phyloP scores from a whole-genome alignment of 1,140 invertebrate species.

The Drosophila gunungcola region DNA sequence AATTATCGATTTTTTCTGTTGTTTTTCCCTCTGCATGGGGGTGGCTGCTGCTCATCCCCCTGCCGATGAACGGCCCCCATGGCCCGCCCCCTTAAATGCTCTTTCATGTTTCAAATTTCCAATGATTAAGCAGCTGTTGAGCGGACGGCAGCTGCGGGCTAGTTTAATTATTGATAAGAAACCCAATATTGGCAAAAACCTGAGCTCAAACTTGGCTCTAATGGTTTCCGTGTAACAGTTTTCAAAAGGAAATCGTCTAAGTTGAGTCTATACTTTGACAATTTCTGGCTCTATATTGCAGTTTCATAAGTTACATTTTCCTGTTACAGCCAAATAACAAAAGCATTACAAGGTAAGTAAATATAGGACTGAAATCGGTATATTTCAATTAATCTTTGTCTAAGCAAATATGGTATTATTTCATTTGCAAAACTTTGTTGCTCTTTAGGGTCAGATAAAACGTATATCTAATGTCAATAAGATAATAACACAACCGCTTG shows the following conservation, averaged over 20 bases:
- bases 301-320: neutral
- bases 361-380: no score
- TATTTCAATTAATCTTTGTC: no score
- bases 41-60: slow-evolving; percentile 32
- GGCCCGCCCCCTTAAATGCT: slow-evolving; percentile 20
- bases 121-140: slow-evolving; percentile 69
- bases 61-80: no score
- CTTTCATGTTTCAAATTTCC: slow-evolving; percentile 67
- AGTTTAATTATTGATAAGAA: slow-evolving; percentile 67
- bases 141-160: slow-evolving; percentile 48
- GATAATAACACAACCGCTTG: neutral
- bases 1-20: slow-evolving; percentile 70
- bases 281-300: slow-evolving; percentile 14
- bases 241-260: slow-evolving; percentile 4
- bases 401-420: no score
- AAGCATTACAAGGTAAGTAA: neutral
- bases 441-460: no score
- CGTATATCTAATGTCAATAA: slow-evolving; percentile 4
- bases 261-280: slow-evolving; percentile 1
- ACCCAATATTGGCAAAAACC: slow-evolving; percentile 43
- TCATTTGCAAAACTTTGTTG: no score
- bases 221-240: slow-evolving; percentile 4
- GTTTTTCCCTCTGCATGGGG: slow-evolving; percentile 33
- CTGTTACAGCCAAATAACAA: neutral
- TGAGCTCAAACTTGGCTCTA: slow-evolving; percentile 24